phyloP scores from a whole-genome alignment of 2,888 invertebrate genomes.

The Agonopterix heracliana region DNA sequence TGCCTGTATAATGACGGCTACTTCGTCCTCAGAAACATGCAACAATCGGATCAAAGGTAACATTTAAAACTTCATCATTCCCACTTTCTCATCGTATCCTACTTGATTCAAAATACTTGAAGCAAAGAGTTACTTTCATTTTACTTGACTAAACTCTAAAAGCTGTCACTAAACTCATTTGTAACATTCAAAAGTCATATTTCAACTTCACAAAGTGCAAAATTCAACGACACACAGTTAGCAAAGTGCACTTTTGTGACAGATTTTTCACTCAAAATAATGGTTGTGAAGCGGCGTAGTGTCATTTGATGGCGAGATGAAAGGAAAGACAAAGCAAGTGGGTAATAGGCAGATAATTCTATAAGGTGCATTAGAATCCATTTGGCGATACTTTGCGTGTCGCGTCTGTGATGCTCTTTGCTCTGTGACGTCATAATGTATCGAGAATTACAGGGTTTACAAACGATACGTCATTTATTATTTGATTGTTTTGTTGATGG shows the following conservation, averaged over 20 bases:
- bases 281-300: slow-evolving; percentile 28
- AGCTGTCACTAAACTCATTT: not conserved
- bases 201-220: slow-evolving; percentile 13
- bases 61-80: no score
- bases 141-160: slow-evolving; percentile 2
- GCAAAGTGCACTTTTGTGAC: slow-evolving; percentile 19
- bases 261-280: slow-evolving; percentile 44
- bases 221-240: slow-evolving; percentile 20
- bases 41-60: no score
- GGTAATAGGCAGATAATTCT: slow-evolving; percentile 69
- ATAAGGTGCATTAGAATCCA: slow-evolving; percentile 63
- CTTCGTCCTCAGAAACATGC: no score
- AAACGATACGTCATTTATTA: no score
- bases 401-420: slow-evolving; percentile 16
- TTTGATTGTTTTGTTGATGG: no score
- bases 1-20: no score
- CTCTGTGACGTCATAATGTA: slow-evolving; percentile 14
- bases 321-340: slow-evolving; percentile 67
- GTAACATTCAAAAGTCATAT: not conserved
- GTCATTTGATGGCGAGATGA: slow-evolving; percentile 48
- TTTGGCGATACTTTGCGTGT: slow-evolving; percentile 31
- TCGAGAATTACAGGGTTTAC: no score
- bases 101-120: not conserved
- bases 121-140: slow-evolving; percentile 13
- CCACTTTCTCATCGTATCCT: no score